These are phyloP conservation scores for Araneus ventricosus DNA, from an alignment of 1,140 invertebrate species.

Conservation along the genomic window DNA sequence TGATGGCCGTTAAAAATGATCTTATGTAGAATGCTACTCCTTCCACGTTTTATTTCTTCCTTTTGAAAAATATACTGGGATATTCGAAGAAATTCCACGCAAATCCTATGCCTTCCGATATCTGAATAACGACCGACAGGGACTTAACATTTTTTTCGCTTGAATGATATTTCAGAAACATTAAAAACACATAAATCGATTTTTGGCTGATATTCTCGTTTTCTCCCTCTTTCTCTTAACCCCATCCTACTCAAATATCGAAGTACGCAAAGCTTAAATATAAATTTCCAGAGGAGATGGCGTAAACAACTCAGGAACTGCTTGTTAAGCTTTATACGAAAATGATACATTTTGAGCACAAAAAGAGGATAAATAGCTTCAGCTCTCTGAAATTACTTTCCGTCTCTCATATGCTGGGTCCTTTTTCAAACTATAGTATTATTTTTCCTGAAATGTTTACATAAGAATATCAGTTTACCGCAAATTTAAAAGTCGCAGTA, in stretches of 20 bases:
- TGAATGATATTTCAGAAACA: slow-evolving; percentile 35
- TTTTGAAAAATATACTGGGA: background rate
- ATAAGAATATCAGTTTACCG: too few species aligned
- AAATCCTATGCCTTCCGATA: slow-evolving; percentile 13
- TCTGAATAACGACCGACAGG: slow-evolving; percentile 37
- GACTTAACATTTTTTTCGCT: slow-evolving; percentile 23
- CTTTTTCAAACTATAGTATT: too few species aligned
- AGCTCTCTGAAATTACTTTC: too few species aligned
- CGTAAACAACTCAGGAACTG: background rate
- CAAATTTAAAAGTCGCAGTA: too few species aligned
- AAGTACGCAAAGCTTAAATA: background rate
- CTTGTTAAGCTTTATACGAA: background rate
- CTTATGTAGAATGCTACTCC: background rate
- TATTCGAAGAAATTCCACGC: background rate
- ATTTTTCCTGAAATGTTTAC: too few species aligned
- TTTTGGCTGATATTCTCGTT: slow-evolving; percentile 12
- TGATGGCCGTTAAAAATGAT: slow-evolving; percentile 34
- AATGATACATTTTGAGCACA: too few species aligned
- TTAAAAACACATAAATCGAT: slow-evolving; percentile 54
- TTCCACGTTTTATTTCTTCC: background rate
- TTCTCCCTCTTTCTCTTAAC: background rate
- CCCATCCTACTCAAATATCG: background rate
- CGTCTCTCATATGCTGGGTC: too few species aligned
- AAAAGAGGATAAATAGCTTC: too few species aligned
- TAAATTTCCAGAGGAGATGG: background rate